Evolutionary conservation across 2,113 vertebrate genomes (phyloP).

Genomic region (Tragelaphus imberbis): DNA sequence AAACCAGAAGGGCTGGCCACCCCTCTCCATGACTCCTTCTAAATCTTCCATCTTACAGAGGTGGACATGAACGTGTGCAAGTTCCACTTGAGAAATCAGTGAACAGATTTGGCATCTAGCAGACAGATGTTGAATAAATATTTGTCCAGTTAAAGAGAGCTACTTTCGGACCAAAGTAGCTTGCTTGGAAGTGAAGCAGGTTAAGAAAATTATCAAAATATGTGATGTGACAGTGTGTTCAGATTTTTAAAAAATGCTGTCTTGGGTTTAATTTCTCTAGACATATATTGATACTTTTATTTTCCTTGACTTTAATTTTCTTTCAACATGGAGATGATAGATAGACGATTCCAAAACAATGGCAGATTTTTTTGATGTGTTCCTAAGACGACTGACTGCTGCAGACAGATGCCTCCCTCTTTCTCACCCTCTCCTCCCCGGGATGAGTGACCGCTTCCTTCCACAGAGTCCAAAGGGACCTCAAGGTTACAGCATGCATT

Average conservation of each 20-base stretch:
- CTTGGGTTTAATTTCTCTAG: neutral
- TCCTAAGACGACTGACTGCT: neutral
- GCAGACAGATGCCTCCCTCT: neutral
- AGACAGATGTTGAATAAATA: neutral
- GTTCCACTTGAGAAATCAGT: neutral
- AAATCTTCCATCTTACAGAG: neutral
- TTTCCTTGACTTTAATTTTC: neutral
- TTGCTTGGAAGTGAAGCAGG: neutral
- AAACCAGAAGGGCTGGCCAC: rapidly evolving
- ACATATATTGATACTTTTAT: neutral
- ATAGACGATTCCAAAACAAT: constrained; percentile 28
- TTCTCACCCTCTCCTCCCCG: neutral
- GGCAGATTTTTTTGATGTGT: neutral
- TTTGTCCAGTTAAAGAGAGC: neutral
- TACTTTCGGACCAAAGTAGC: neutral
- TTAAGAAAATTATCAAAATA: neutral
- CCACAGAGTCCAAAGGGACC: constrained; percentile 40
- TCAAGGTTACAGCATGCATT: neutral
- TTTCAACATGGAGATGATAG: constrained; percentile 27
- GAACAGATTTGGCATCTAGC: neutral
- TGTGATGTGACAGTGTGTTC: neutral
- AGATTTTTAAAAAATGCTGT: neutral
- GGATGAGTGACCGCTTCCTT: constrained; percentile 35
- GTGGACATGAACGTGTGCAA: rapidly evolving
- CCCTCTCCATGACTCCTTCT: rapidly evolving